phyloP scores from a whole-genome alignment of 1,140 invertebrate genomes.

The Eupristina koningsbergeri region DNA sequence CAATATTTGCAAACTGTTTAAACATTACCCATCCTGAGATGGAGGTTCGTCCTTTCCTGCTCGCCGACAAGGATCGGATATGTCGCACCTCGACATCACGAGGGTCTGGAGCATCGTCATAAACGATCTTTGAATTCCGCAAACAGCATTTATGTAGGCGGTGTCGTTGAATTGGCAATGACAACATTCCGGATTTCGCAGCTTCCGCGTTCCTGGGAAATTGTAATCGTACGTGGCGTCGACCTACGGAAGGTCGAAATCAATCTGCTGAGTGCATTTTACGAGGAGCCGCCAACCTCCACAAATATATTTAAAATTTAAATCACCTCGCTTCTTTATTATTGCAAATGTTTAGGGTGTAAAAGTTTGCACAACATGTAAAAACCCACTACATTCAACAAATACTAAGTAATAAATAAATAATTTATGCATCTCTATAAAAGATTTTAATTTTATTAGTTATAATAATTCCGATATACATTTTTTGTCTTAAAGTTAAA shows the following conservation, averaged over 20 bases:
- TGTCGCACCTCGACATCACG: slow-evolving; percentile 73
- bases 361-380: too few relatives aligned
- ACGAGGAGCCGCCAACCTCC: too few relatives aligned
- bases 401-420: too few relatives aligned
- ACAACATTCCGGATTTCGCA: slow-evolving; percentile 56
- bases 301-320: too few relatives aligned
- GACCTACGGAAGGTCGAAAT: neutral
- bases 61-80: slow-evolving; percentile 72
- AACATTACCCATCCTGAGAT: slow-evolving; percentile 58
- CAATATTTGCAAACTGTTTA: neutral
- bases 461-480: too few relatives aligned
- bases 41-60: slow-evolving; percentile 60
- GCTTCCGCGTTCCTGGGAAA: neutral
- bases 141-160: slow-evolving; percentile 64
- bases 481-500: too few relatives aligned
- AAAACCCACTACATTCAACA: too few relatives aligned
- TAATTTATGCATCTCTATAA: too few relatives aligned
- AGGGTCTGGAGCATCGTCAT: slow-evolving; percentile 73
- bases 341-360: too few relatives aligned
- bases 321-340: too few relatives aligned
- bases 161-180: slow-evolving; percentile 72
- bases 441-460: too few relatives aligned
- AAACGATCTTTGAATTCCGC: slow-evolving; percentile 65
- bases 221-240: neutral
- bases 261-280: too few relatives aligned